A percentile compares a stretch with the other conserved stretches of the same genome.
Conservation (phyloP, 1,140 invertebrate species). For the Zophobas atratus region DNA sequence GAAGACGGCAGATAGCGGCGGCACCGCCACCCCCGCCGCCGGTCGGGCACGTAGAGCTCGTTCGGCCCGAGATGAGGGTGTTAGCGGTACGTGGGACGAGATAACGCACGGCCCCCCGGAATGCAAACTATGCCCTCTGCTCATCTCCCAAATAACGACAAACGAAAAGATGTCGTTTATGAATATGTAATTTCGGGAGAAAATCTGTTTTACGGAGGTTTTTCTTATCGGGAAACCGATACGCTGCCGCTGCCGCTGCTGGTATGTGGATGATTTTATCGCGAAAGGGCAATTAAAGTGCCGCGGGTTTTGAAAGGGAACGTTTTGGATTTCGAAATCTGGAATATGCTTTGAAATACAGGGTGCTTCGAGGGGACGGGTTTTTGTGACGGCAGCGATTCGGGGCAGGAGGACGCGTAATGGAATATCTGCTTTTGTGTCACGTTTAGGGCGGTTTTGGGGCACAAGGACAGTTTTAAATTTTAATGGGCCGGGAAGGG, state of each 20-base stretch:
- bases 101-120: constrained; percentile 32
- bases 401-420: too few species aligned
- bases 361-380: neutral
- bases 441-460: too few species aligned
- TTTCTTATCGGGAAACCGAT: constrained; percentile 2
- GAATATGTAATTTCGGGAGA: constrained; percentile 25
- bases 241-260: neutral
- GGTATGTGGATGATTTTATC: constrained; percentile 20
- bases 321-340: neutral
- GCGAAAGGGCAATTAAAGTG: constrained; percentile 13
- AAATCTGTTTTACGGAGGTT: constrained; percentile 11
- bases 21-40: neutral
- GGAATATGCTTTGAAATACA: neutral
- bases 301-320: neutral
- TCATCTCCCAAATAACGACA: constrained; percentile 37
- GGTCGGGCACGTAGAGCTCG: constrained; percentile 35
- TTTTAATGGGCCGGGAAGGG: too few species aligned
- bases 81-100: constrained; percentile 35
- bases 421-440: too few species aligned
- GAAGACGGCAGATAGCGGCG: constrained; percentile 26
- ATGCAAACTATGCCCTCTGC: constrained; percentile 20
- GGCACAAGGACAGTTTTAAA: too few species aligned
- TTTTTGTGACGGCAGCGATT: too few species aligned
- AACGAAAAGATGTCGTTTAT: constrained; percentile 38
- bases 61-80: constrained; percentile 33